Base-by-base conservation (phyloP, 2,888 invertebrate genomes). In the Ditylenchus weischeri region DNA sequence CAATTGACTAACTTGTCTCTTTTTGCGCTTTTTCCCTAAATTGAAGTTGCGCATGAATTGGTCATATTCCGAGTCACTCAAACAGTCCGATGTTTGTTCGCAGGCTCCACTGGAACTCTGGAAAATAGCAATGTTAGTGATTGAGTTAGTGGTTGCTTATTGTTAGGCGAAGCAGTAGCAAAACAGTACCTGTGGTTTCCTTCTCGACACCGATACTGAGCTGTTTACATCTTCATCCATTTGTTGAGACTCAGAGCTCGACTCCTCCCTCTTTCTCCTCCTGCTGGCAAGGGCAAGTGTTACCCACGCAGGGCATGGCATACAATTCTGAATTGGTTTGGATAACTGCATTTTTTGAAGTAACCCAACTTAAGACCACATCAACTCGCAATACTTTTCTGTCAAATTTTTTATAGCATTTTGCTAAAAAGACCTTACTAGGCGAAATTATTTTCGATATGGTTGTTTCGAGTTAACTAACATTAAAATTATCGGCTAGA, bases 221-320 rank as follows among this genome's bases (percentile, higher is more conserved):
- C 62, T 43, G 43, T 8, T 43, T 43, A 43, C 43, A 43, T 43
- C 15, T 6, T 10, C 15, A 43, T 43, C 43, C 43, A 8, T 15
- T 43, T 43, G 5, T 43, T 43, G 13, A 2, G 43, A 10, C 43
- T 43, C 43, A 43, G 43, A 43, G 43, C 43, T 43, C 43, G 8
- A 43, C 8, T 43, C 43, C 8, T 43, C 43, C 15, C 43, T 43
- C 8, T 43, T 43, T 43, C 43, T 43, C 15, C 43, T 43, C 15
- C 43, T 43, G 8, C 43, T 43, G 43, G 43, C 43, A 50, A 79
- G 62, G 3, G 79, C 79, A 38, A 79, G 60, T 1, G 79, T 79
- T 2, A 79, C 78, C 79, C 79, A 79, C 8, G 79, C 79, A 21
- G 79, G 79, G 50, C 79, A 79, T 0, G 79, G 79, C 18, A 76